phyloP scores from a whole-genome alignment of 2,113 vertebrate species.

The Coregonus clupeaformis region DNA sequence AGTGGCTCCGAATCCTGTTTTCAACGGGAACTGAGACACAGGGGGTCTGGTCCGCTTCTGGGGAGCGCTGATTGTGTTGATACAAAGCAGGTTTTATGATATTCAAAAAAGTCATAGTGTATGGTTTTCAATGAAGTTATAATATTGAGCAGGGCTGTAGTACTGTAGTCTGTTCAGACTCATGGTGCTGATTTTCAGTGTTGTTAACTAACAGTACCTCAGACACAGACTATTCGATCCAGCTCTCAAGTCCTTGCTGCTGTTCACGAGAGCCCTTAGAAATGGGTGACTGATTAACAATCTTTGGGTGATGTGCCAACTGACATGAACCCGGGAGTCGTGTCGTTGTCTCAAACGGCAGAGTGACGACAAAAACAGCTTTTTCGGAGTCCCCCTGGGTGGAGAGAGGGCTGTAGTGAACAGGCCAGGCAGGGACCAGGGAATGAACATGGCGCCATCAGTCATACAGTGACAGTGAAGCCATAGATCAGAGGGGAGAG shows the following conservation, averaged over 20 bases:
- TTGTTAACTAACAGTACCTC: no score
- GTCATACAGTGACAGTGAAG: conserved; percentile 63
- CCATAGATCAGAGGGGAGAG: conserved; percentile 59
- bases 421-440: conserved; percentile 3
- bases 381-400: no score
- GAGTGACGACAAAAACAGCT: conserved; percentile 24
- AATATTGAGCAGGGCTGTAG: no score
- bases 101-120: neutral
- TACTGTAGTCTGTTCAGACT: no score
- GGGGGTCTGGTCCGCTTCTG: conserved; percentile 12
- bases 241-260: neutral
- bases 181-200: no score
- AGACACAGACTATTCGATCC: conserved; percentile 3
- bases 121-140: neutral
- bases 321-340: conserved; percentile 39
- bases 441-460: conserved; percentile 57
- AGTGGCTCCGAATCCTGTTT: conserved; percentile 49
- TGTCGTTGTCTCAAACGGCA: conserved; percentile 36
- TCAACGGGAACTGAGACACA: conserved; percentile 48
- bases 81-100: conserved; percentile 11
- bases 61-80: neutral
- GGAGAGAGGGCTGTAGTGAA: conserved; percentile 16
- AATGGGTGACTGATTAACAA: neutral
- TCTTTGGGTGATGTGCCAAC: neutral
- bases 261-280: neutral